These are phyloP conservation scores for Serranus cabrilla DNA, from an alignment of 2,797 vertebrate species.

Conservation along the genomic window DNA sequence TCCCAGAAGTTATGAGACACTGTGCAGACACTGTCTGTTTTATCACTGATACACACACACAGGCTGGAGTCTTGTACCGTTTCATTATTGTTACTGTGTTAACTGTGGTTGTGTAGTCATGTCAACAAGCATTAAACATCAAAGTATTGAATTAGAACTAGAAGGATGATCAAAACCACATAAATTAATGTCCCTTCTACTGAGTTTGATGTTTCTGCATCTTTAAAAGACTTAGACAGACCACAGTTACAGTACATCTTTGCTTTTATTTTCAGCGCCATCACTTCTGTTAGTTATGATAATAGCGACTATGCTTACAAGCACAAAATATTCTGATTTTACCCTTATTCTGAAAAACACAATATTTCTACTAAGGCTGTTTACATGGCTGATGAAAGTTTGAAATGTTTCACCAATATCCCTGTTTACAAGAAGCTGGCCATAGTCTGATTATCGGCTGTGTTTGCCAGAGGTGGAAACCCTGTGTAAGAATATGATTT, in stretches of 20 bases:
- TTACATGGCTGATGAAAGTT: too few species aligned
- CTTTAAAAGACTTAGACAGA: background rate
- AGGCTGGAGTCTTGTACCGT: background rate
- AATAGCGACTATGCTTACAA: too few species aligned
- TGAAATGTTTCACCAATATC: too few species aligned
- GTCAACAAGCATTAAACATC: background rate
- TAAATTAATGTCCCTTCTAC: too few species aligned
- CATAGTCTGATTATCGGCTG: too few species aligned
- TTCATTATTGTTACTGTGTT: background rate
- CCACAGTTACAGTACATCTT: background rate
- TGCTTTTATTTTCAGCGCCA: background rate
- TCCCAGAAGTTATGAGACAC: background rate
- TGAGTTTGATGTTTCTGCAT: background rate
- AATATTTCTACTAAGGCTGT: too few species aligned
- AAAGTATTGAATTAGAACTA: background rate
- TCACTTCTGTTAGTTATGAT: too few species aligned
- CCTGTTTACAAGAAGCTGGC: too few species aligned
- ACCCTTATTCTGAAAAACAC: too few species aligned
- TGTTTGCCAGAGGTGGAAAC: too few species aligned
- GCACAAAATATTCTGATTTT: too few species aligned
- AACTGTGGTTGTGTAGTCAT: background rate
- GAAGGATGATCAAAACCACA: background rate
- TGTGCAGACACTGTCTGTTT: slow-evolving; percentile 8
- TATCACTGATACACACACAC: background rate
- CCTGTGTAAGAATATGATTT: too few species aligned